Percentiles rank a stretch among this genome's conserved stretches.
Evolutionary conservation across 2,888 invertebrate species (phyloP).

Genomic region (Galeruca laticollis): DNA sequence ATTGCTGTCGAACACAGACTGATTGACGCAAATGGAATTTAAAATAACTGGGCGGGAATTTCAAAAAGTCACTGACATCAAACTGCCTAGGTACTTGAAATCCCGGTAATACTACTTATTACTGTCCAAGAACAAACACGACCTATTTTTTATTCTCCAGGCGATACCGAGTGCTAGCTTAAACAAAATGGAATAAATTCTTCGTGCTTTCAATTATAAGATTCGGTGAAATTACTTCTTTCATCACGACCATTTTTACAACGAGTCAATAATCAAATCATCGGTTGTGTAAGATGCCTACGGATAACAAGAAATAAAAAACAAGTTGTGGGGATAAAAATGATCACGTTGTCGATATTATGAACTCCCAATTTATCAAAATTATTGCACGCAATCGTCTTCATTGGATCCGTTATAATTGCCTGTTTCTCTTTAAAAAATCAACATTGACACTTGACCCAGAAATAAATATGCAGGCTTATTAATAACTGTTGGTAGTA

Average conservation of each 20-base stretch:
- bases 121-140: too few species aligned
- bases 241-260: neutral
- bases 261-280: conserved; percentile 5
- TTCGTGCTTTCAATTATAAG: neutral
- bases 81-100: too few species aligned
- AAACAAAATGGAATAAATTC: neutral
- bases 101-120: too few species aligned
- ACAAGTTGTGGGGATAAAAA: neutral
- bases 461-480: too few species aligned
- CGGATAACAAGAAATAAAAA: neutral
- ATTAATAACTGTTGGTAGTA: too few species aligned
- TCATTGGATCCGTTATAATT: conserved; percentile 9
- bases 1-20: too few species aligned
- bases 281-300: neutral
- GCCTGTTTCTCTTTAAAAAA: neutral
- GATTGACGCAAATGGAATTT: too few species aligned
- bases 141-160: too few species aligned
- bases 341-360: conserved; percentile 10
- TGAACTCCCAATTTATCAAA: conserved; percentile 10
- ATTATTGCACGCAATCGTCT: conserved; percentile 15
- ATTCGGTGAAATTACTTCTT: conserved; percentile 8
- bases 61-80: too few species aligned
- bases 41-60: too few species aligned
- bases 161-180: too few species aligned
- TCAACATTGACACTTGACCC: too few species aligned